phyloP scores from a whole-genome alignment of 2,797 vertebrate genomes.

The Numenius phaeopus region DNA sequence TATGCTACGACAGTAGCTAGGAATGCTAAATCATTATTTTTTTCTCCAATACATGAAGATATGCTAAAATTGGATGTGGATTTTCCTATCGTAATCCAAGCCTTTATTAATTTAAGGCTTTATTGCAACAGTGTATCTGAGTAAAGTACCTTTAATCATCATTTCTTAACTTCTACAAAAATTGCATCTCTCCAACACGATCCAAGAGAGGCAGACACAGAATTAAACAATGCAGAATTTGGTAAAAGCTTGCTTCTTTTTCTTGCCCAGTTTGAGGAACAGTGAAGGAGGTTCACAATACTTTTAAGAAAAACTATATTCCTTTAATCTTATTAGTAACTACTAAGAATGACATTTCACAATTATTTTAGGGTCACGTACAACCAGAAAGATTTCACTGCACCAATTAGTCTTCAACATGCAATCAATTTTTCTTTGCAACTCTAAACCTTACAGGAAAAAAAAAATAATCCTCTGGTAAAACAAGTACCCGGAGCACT shows the following conservation, averaged over 20 bases:
- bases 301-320: not conserved
- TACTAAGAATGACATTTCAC: not conserved
- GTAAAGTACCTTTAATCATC: not conserved
- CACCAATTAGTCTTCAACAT: not conserved
- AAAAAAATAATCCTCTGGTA: not conserved
- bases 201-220: not conserved
- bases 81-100: not conserved
- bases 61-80: not conserved
- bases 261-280: not conserved
- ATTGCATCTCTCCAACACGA: not conserved
- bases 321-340: not conserved
- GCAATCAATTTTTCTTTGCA: not conserved
- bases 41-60: not conserved
- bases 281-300: not conserved
- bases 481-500: fast-evolving
- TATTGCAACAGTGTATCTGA: not conserved
- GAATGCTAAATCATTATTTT: not conserved
- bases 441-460: not conserved
- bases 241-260: not conserved
- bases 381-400: not conserved
- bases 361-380: not conserved
- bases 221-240: not conserved
- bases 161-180: not conserved
- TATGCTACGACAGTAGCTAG: not conserved
- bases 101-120: not conserved